phyloP scores from a whole-genome alignment of 2,888 invertebrate genomes.

The Peribatodes rhomboidaria region DNA sequence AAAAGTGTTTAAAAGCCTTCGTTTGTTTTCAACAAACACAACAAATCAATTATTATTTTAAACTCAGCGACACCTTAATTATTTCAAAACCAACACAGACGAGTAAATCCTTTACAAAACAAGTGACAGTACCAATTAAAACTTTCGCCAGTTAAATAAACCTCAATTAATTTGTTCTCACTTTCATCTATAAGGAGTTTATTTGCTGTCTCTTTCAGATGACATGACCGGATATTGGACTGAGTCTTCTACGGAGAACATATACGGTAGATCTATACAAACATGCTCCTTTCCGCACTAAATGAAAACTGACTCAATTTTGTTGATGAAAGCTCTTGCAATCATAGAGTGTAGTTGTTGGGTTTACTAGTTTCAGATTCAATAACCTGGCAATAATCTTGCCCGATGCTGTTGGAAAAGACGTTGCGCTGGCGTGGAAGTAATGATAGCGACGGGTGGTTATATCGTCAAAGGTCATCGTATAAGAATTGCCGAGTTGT shows the following conservation, averaged over 20 bases:
- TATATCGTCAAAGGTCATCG: too few relatives aligned
- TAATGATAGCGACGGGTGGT: too few relatives aligned
- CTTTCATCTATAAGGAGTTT: slow-evolving; percentile 34
- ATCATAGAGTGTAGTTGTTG: too few relatives aligned
- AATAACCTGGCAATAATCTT: too few relatives aligned
- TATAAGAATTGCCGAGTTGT: too few relatives aligned
- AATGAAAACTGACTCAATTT: too few relatives aligned
- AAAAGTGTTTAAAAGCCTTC: slow-evolving; percentile 8
- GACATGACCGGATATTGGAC: not conserved
- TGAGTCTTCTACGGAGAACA: not conserved
- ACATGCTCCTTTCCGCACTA: too few relatives aligned
- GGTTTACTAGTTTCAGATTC: too few relatives aligned
- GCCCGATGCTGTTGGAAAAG: too few relatives aligned
- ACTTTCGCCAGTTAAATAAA: slow-evolving; percentile 46
- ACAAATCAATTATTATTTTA: slow-evolving; percentile 22
- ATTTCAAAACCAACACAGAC: slow-evolving; percentile 18
- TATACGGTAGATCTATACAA: too few relatives aligned
- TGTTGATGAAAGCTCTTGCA: too few relatives aligned
- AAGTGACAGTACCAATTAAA: slow-evolving; percentile 51
- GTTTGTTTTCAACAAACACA: slow-evolving; percentile 7
- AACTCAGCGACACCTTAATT: slow-evolving; percentile 7
- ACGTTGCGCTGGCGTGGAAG: too few relatives aligned
- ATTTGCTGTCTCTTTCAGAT: not conserved
- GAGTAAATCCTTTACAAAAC: slow-evolving; percentile 26
- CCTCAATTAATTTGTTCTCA: slow-evolving; percentile 53